Evolutionary conservation across 2,113 vertebrate species (phyloP).

Genomic region (Mesoclemmys tuberculata): DNA sequence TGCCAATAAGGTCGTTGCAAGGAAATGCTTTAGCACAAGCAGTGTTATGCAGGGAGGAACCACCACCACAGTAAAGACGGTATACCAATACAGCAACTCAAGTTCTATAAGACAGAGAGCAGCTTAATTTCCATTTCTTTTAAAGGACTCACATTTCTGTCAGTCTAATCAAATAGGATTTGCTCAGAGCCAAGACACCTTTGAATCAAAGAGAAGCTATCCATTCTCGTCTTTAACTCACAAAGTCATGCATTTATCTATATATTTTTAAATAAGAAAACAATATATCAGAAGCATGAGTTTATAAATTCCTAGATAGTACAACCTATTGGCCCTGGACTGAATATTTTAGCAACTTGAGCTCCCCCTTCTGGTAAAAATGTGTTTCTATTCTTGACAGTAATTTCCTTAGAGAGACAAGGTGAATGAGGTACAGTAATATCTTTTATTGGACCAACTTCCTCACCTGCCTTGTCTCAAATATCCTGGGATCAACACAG

Average conservation of each 20-base stretch:
- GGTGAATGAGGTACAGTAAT: neutral
- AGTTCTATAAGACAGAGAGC: neutral
- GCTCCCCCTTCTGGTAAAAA: slow-evolving; percentile 2
- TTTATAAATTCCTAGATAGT: neutral
- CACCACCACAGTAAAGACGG: neutral
- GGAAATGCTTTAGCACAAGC: neutral
- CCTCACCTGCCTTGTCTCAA: neutral
- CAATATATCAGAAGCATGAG: neutral
- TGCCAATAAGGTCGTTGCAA: neutral
- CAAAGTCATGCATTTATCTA: neutral
- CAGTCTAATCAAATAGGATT: neutral
- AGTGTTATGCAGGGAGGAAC: neutral
- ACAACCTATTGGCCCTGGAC: rapidly evolving
- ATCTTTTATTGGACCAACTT: neutral
- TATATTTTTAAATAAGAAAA: neutral
- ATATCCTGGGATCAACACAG: neutral
- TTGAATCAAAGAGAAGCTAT: neutral
- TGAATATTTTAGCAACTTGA: neutral
- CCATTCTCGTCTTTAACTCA: neutral
- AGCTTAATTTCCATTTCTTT: neutral
- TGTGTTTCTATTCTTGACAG: neutral
- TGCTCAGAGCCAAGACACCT: neutral
- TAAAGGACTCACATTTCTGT: neutral
- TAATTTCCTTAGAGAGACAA: neutral
- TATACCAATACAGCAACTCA: neutral